These are phyloP conservation scores for Sardinella longiceps DNA, from an alignment of 2,797 vertebrate species.

Conservation along the genomic window DNA sequence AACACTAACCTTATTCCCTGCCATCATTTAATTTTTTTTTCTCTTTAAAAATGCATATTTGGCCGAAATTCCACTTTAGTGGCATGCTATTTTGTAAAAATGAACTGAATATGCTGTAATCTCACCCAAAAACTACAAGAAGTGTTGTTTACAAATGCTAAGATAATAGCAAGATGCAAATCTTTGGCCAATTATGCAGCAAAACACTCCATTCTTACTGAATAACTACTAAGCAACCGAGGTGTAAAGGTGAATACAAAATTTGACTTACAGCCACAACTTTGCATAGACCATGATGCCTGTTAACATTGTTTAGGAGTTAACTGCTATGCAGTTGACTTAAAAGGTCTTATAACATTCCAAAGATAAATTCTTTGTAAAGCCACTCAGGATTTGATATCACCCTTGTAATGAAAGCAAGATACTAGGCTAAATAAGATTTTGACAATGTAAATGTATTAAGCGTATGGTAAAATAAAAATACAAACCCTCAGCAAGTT, in stretches of 20 bases:
- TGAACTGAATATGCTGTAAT: background rate
- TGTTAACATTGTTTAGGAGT: background rate
- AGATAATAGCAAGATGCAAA: background rate
- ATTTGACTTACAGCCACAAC: background rate
- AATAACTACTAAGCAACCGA: background rate
- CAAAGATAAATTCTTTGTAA: background rate
- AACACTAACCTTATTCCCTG: background rate
- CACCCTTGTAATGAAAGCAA: background rate
- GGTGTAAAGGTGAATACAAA: background rate
- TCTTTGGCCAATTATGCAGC: background rate
- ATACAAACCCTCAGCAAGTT: background rate
- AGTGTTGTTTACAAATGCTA: constrained; percentile 2
- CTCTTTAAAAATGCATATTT: background rate
- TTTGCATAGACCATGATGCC: background rate
- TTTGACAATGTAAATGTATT: background rate
- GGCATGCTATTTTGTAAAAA: background rate
- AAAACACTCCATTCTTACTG: background rate
- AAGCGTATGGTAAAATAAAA: background rate
- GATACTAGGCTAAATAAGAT: background rate
- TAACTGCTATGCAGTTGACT: background rate
- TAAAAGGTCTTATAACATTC: background rate
- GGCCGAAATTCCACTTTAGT: background rate
- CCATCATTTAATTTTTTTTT: background rate
- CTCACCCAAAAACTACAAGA: background rate
- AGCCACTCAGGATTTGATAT: background rate